phyloP scores from a whole-genome alignment of 2,113 vertebrate genomes.

The Dermatemys mawii region DNA sequence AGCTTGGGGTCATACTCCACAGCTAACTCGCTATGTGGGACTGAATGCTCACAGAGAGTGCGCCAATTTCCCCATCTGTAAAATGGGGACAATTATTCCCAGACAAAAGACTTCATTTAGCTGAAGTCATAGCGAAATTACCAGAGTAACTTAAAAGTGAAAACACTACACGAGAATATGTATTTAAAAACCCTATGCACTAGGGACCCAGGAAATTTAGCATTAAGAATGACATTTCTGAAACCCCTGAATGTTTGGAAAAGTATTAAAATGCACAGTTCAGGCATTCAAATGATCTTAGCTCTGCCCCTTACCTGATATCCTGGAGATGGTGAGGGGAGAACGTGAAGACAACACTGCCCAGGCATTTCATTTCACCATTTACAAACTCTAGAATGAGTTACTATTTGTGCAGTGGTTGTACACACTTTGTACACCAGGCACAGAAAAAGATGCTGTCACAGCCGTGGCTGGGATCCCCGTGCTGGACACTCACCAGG shows the following conservation, averaged over 20 bases:
- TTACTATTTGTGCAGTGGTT: constrained; percentile 19
- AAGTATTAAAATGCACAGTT: background rate
- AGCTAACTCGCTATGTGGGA: background rate
- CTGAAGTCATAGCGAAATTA: background rate
- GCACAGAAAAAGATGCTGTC: constrained; percentile 33
- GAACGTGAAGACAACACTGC: constrained; percentile 29
- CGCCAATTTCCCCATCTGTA: background rate
- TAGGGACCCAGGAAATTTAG: background rate
- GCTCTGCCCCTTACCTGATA: background rate
- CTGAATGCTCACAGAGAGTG: background rate
- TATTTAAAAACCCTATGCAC: background rate
- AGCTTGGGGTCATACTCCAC: background rate
- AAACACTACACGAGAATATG: background rate
- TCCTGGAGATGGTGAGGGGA: background rate
- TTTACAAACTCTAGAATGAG: constrained; percentile 37
- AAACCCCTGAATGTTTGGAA: background rate
- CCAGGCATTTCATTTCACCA: constrained; percentile 28
- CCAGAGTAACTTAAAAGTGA: background rate
- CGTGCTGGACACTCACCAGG: background rate
- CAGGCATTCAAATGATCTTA: background rate
- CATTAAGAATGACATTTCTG: background rate
- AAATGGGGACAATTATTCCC: background rate
- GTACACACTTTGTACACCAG: constrained; percentile 36
- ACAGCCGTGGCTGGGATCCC: background rate
- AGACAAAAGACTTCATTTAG: background rate